A percentile compares a stretch with the other conserved stretches of the same genome.
Conservation (phyloP, 2,113 vertebrate species). For the Melospiza melodia region DNA sequence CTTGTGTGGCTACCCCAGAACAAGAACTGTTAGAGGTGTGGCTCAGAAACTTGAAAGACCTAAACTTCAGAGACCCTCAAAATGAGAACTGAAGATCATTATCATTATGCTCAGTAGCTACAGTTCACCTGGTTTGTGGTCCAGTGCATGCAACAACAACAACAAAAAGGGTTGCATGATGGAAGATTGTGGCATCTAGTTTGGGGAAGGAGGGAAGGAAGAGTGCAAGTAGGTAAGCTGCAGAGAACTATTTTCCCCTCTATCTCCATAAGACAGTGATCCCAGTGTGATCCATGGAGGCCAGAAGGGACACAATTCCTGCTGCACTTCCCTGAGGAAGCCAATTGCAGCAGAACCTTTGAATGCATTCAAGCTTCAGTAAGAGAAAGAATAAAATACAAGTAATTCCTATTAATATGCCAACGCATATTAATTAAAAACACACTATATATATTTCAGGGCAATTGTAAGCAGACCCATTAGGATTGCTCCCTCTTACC, state of each 20-base stretch:
- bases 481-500: background rate
- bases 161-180: background rate
- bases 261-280: background rate
- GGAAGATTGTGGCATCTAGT: background rate
- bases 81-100: background rate
- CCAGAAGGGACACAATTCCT: background rate
- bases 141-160: background rate
- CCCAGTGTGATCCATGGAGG: background rate
- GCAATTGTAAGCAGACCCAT: background rate
- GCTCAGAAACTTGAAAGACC: background rate
- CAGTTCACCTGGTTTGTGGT: background rate
- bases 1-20: background rate
- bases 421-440: background rate
- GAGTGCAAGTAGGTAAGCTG: background rate
- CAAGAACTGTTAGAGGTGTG: background rate
- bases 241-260: background rate
- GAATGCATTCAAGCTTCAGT: background rate
- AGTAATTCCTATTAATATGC: background rate
- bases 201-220: background rate
- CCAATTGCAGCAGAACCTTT: background rate
- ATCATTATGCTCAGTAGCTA: background rate
- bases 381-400: background rate
- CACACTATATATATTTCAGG: background rate
- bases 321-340: background rate
- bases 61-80: background rate